Percentiles rank a stretch among this genome's conserved stretches.
phyloP scores from a whole-genome alignment of 2,888 invertebrate species.

The Xanthostigma xanthostigma region DNA sequence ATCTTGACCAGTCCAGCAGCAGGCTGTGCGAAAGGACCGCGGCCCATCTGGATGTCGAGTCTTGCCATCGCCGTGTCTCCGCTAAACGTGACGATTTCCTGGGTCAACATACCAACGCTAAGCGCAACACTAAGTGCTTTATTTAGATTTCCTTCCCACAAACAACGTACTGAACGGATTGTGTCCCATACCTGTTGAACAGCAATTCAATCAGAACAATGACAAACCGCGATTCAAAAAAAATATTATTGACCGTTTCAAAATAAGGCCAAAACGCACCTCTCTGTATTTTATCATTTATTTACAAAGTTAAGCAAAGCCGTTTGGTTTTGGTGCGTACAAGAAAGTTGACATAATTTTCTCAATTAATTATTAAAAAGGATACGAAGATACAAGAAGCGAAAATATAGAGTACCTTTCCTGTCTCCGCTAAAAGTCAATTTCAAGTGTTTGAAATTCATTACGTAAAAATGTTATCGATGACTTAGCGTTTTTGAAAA shows the following conservation, averaged over 20 bases:
- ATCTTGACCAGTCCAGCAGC: constrained; percentile 67
- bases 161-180: constrained; percentile 57
- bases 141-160: constrained; percentile 69
- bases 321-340: no score
- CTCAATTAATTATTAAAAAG: no score
- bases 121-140: constrained; percentile 59
- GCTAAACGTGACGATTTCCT: constrained; percentile 68
- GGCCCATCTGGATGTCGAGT: constrained; percentile 60
- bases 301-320: no score
- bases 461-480: no score
- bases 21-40: constrained; percentile 60
- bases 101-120: constrained; percentile 64
- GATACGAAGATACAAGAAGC: no score
- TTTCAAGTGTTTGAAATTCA: no score
- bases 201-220: not conserved
- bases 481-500: no score
- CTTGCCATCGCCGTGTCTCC: constrained; percentile 72
- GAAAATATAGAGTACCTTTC: no score
- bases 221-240: not conserved
- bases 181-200: constrained; percentile 62
- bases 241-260: not conserved
- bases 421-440: no score
- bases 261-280: no score
- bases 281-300: no score
- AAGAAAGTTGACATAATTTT: no score